Percentiles rank a stretch among this genome's conserved stretches.
These are phyloP conservation scores for Oncopodura yosiiana DNA, from an alignment of 1,140 invertebrate genomes.

Conservation along the genomic window DNA sequence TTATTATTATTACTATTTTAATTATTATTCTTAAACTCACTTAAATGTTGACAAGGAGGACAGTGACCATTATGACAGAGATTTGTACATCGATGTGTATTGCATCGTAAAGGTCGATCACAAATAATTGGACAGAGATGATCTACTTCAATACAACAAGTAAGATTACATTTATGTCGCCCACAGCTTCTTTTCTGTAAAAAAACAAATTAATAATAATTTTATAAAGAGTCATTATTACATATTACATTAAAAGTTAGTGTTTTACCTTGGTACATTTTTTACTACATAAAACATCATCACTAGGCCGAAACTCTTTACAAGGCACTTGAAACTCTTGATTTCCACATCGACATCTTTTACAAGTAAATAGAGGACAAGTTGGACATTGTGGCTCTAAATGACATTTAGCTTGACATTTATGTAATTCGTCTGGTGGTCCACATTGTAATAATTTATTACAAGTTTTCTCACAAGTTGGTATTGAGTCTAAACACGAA, in stretches of 20 bases:
- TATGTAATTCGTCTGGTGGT: slow-evolving; percentile 58
- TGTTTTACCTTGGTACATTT: slow-evolving; percentile 68
- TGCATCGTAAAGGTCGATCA: slow-evolving; percentile 68
- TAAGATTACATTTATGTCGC: slow-evolving; percentile 75
- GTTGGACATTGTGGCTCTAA: slow-evolving; percentile 61
- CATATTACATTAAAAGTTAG: background rate
- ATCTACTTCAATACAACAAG: slow-evolving; percentile 74
- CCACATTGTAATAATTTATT: slow-evolving; percentile 70
- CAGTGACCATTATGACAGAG: slow-evolving; percentile 84
- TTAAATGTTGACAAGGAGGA: slow-evolving; percentile 65
- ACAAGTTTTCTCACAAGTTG: slow-evolving; percentile 71
- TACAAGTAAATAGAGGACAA: slow-evolving; percentile 63
- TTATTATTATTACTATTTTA: no score
- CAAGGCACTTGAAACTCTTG: slow-evolving; percentile 74
- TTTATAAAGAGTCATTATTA: background rate
- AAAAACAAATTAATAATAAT: slow-evolving; percentile 5
- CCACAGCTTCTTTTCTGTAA: slow-evolving; percentile 66
- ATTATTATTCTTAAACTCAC: slow-evolving; percentile 46
- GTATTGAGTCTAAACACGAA: slow-evolving; percentile 74
- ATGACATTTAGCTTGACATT: slow-evolving; percentile 67
- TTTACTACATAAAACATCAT: slow-evolving; percentile 70
- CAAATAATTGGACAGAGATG: slow-evolving; percentile 78
- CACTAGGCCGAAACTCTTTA: slow-evolving; percentile 55
- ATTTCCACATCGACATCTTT: slow-evolving; percentile 84
- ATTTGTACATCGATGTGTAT: slow-evolving; percentile 74